phyloP scores from a whole-genome alignment of 2,113 vertebrate species.

The Meles meles region DNA sequence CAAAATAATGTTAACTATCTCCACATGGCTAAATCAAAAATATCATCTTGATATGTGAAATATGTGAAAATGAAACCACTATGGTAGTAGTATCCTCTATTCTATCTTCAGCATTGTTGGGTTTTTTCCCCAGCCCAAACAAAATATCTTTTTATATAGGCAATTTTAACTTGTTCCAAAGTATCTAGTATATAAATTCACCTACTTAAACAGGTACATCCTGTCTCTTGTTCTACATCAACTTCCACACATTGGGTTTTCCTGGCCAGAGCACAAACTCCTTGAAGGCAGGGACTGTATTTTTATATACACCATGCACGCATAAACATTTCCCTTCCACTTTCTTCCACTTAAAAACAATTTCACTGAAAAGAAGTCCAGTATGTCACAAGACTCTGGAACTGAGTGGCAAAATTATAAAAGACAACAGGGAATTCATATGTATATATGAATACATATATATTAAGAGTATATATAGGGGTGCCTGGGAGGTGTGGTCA shows the following conservation, averaged over 20 bases:
- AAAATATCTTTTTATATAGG: background rate
- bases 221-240: background rate
- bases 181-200: background rate
- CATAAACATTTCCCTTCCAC: background rate
- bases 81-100: background rate
- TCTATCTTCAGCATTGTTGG: background rate
- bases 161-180: slow-evolving; percentile 23
- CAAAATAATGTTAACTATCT: background rate
- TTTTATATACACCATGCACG: background rate
- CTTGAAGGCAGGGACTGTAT: background rate
- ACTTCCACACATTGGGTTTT: background rate
- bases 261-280: background rate
- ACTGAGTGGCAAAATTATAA: background rate
- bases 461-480: background rate
- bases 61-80: slow-evolving; percentile 5
- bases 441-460: background rate
- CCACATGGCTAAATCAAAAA: background rate
- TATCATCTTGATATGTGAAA: background rate
- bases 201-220: background rate
- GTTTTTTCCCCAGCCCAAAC: background rate
- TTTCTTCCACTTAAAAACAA: background rate
- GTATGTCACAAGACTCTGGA: background rate
- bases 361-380: background rate
- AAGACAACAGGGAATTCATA: background rate
- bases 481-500: background rate